Evolutionary conservation across 2,797 vertebrate species (phyloP), one percentile per base, ranked within the genome.

Genomic region (Acropternis orthonyx): DNA sequence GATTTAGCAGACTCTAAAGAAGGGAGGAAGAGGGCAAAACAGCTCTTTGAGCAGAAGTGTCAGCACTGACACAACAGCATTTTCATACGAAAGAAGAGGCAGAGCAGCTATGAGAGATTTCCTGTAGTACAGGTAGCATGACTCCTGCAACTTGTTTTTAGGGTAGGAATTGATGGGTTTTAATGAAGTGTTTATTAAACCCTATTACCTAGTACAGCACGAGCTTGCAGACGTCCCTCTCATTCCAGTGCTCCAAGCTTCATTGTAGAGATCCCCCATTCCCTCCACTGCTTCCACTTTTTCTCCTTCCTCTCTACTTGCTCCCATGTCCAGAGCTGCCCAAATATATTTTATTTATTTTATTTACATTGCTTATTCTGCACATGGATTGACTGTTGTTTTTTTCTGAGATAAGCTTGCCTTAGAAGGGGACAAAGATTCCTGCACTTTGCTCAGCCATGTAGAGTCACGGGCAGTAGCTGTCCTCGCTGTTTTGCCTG

Each of bases 401-500:
- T 48, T 48, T 69, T 30, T 10, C 48, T 36, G 27, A 55, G 14
- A 63, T 39, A 56, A 62, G 24, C 22, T 59, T 84, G 28, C 14
- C 13, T 74, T 12, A 9, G 54, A 89, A 59, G 26, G 16, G 32
- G 6, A 59, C 0, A 3, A 93, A 69, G 34, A 55, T 56, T 85
- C 52, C 20, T 69, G 36, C 7, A 3, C 21, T 48, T 89, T 19
- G 6, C 10, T 68, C 55, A n/a, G 34, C 39, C 12, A 15, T 39
- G 36, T 22, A 22, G 63, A 69, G 36, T 65, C 43, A 30, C 0
- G 0, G 0, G 5, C 15, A 59, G 62, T 48, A 84, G 22, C 55
- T 75, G 2, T 30, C 12, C 12, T 88, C 34, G 2, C 30, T 3
- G 1, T 24, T 22, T 75, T 0, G 0, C 32, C n/a, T 75, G 32